Evolutionary conservation across 2,888 invertebrate genomes (phyloP).

Genomic region (Sipha maydis): DNA sequence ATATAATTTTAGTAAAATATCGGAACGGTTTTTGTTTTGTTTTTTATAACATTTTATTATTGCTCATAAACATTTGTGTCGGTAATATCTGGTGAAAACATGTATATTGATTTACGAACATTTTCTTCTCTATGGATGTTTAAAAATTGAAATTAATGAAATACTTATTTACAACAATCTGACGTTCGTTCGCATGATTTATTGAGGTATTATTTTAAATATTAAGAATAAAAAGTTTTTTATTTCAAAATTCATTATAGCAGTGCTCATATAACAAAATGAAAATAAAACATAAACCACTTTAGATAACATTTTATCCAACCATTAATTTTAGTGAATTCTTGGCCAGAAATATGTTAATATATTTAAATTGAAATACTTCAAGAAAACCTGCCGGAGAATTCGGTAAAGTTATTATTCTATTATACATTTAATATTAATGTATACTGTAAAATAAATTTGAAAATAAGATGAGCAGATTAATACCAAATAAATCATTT

Average conservation of each 20-base stretch:
- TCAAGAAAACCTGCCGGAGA: not conserved
- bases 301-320: conserved; percentile 11
- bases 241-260: conserved; percentile 35
- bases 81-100: not conserved
- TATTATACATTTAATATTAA: not conserved
- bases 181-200: conserved; percentile 21
- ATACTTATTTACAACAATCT: conserved; percentile 39
- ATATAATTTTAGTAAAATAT: too few species aligned
- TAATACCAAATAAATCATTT: too few species aligned
- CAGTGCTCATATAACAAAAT: conserved; percentile 15
- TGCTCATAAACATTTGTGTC: too few species aligned
- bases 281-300: conserved; percentile 26
- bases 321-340: conserved; percentile 19
- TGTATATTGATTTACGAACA: not conserved
- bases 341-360: conserved; percentile 24
- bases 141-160: conserved; percentile 43
- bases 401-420: conserved; percentile 35
- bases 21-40: too few species aligned
- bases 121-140: not conserved
- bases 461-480: too few species aligned
- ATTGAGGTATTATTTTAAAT: conserved; percentile 26
- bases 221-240: conserved; percentile 24
- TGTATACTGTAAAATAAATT: too few species aligned
- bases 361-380: conserved; percentile 54
- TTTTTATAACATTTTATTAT: too few species aligned